phyloP scores from a whole-genome alignment of 2,797 vertebrate species.

The Emys orbicularis region DNA sequence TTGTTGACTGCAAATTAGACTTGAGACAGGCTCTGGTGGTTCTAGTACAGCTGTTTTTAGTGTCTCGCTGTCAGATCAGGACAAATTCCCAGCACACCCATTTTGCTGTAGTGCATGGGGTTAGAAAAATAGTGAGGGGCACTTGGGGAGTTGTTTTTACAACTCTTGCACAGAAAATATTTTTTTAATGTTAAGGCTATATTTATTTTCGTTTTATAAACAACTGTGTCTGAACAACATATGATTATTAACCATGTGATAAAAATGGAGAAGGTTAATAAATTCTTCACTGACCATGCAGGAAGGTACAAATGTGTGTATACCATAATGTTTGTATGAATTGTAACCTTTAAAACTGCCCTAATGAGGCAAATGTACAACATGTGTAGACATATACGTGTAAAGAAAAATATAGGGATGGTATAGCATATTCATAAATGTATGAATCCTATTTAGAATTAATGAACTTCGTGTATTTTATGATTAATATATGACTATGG shows the following conservation, averaged over 20 bases:
- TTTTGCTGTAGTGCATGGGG: slow-evolving; percentile 71
- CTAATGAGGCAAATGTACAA: slow-evolving; percentile 44
- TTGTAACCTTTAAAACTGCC: slow-evolving; percentile 39
- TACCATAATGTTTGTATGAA: slow-evolving; percentile 37
- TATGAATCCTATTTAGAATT: not conserved
- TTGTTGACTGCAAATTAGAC: slow-evolving; percentile 63
- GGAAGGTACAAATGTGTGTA: slow-evolving; percentile 50
- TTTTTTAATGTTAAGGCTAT: slow-evolving; percentile 42
- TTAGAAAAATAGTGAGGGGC: slow-evolving; percentile 76
- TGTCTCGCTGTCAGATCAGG: slow-evolving; percentile 67
- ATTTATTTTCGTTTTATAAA: slow-evolving; percentile 69
- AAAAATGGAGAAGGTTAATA: slow-evolving; percentile 55
- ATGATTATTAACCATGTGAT: slow-evolving; percentile 52
- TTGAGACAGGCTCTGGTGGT: slow-evolving; percentile 48
- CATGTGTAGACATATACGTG: not conserved
- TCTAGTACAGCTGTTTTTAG: slow-evolving; percentile 60
- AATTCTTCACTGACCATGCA: slow-evolving; percentile 65
- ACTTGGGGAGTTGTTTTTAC: slow-evolving; percentile 70
- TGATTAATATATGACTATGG: not conserved
- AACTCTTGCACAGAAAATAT: slow-evolving; percentile 62
- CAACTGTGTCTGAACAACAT: slow-evolving; percentile 49
- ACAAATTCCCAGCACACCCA: slow-evolving; percentile 74
- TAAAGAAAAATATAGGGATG: accelerated
- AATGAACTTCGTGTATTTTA: not conserved
- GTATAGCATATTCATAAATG: not conserved